A percentile compares a stretch with the other conserved stretches of the same genome.
Conservation (phyloP, 2,797 vertebrate species). For the Sciaenops ocellatus region DNA sequence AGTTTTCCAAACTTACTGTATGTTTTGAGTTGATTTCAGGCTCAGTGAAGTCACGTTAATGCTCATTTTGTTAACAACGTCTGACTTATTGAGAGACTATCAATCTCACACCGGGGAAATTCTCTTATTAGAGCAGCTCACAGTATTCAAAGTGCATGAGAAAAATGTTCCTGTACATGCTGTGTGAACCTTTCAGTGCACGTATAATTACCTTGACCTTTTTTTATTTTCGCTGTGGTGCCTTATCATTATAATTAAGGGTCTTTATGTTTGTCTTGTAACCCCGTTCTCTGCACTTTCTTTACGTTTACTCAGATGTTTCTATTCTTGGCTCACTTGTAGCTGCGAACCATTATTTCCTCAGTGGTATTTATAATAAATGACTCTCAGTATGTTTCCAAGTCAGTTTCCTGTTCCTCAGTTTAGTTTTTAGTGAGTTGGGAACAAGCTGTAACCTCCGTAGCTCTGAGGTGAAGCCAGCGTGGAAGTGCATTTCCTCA, state of each 20-base stretch:
- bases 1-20: conserved; percentile 8
- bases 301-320: neutral
- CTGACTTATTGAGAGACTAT: too few species aligned
- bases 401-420: neutral
- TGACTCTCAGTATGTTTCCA: neutral
- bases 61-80: neutral
- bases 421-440: neutral
- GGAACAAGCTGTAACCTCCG: neutral
- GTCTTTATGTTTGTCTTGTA: neutral
- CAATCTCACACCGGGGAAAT: too few species aligned
- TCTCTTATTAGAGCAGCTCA: too few species aligned
- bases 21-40: neutral
- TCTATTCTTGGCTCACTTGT: neutral
- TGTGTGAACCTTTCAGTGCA: neutral
- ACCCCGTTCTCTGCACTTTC: neutral
- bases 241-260: neutral
- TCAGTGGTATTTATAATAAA: neutral
- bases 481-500: too few species aligned
- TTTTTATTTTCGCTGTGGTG: neutral
- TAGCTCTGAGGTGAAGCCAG: too few species aligned
- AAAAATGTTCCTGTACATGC: too few species aligned
- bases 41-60: conserved; percentile 6
- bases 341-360: neutral
- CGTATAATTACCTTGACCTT: neutral
- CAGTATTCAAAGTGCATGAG: too few species aligned